Evolutionary conservation across 1,140 invertebrate species (phyloP).

Genomic region (Heliconius hewitsoni): DNA sequence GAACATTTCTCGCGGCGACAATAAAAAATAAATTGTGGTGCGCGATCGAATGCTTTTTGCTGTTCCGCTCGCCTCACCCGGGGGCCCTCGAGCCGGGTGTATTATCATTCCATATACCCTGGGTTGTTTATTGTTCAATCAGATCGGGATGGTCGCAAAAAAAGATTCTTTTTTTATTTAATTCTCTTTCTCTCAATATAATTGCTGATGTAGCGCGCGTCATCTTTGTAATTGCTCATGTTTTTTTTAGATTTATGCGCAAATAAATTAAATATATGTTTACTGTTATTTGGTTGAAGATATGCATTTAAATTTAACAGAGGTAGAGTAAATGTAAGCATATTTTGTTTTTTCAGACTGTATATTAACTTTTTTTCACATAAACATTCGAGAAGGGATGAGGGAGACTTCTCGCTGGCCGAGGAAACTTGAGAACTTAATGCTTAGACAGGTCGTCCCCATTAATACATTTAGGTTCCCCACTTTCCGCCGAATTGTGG

Average conservation of each 20-base stretch:
- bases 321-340: too few relatives aligned
- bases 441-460: too few relatives aligned
- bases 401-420: too few relatives aligned
- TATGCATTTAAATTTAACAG: too few relatives aligned
- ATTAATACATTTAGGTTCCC: too few relatives aligned
- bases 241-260: neutral
- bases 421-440: too few relatives aligned
- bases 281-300: neutral
- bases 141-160: slow-evolving; percentile 2
- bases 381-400: too few relatives aligned
- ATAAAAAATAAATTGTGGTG: slow-evolving; percentile 49
- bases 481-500: too few relatives aligned
- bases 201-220: neutral
- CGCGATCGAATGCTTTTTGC: slow-evolving; percentile 38
- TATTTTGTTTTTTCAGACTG: too few relatives aligned
- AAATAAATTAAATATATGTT: neutral
- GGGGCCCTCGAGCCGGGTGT: slow-evolving; percentile 30
- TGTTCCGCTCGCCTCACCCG: slow-evolving; percentile 30
- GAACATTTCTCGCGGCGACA: slow-evolving; percentile 55
- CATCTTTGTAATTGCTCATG: neutral
- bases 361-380: too few relatives aligned
- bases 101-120: slow-evolving; percentile 25
- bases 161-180: neutral
- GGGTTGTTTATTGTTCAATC: slow-evolving; percentile 30
- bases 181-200: neutral